A percentile compares a stretch with the other conserved stretches of the same genome.
Evolutionary conservation across 2,113 vertebrate genomes (phyloP).

Genomic region (Cryptomyrus ogoouensis): DNA sequence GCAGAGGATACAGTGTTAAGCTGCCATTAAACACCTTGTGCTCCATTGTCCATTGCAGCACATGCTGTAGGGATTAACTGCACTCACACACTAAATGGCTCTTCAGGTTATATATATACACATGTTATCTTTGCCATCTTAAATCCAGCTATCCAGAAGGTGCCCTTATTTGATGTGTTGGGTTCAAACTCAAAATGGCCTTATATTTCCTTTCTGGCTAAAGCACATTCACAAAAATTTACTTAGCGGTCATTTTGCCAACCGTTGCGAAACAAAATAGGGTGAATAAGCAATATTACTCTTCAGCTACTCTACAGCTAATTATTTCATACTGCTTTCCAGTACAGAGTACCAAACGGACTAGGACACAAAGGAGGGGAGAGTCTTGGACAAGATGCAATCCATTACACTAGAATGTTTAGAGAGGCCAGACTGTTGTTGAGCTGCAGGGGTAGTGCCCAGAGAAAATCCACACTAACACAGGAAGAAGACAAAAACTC

Average conservation of each 20-base stretch:
- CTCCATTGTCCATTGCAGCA: neutral
- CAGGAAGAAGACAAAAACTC: neutral
- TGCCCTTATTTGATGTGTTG: neutral
- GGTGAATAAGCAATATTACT: neutral
- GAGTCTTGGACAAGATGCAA: neutral
- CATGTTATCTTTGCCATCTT: neutral
- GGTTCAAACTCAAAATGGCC: neutral
- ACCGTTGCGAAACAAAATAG: neutral
- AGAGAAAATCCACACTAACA: neutral
- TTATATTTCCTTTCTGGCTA: neutral
- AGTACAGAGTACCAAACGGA: neutral
- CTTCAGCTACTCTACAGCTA: neutral
- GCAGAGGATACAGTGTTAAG: constrained; percentile 33
- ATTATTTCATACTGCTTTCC: neutral
- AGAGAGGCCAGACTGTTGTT: neutral
- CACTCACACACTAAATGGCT: neutral
- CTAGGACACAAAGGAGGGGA: neutral
- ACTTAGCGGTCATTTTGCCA: neutral
- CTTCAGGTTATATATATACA: neutral
- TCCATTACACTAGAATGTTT: neutral
- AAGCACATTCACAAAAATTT: neutral
- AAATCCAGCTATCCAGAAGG: neutral
- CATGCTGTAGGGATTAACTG: neutral
- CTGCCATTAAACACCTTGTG: constrained; percentile 48
- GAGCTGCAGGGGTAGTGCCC: neutral